These are phyloP conservation scores for Theonella swinhoei DNA, from an alignment of 37 sponge, comb jelly and placozoan genomes.

Conservation along the genomic window DNA sequence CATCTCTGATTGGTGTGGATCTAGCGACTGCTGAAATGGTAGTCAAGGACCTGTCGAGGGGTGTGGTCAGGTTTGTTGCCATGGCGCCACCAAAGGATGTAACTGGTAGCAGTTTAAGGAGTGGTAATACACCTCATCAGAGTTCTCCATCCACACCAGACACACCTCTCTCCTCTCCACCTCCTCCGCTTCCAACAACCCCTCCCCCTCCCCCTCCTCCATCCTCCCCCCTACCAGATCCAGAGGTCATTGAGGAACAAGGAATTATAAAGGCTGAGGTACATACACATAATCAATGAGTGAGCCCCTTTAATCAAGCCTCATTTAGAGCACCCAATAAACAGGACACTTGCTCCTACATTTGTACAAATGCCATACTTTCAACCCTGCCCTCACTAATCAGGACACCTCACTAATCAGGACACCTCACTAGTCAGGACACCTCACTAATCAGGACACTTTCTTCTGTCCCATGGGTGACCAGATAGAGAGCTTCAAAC, in stretches of 20 bases:
- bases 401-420: too few species aligned
- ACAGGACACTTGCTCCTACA: neutral
- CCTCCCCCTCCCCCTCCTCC: neutral
- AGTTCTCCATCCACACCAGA: neutral
- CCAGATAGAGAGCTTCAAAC: neutral
- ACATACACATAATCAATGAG: neutral
- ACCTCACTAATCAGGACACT: too few species aligned
- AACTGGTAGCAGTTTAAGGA: neutral
- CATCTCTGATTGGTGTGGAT: conserved; percentile 19
- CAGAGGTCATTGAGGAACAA: conserved; percentile 19
- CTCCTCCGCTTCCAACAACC: neutral
- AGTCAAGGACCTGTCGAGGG: conserved; percentile 57
- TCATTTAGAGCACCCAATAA: neutral
- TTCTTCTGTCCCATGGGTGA: too few species aligned
- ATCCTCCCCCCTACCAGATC: neutral
- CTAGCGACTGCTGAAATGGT: conserved; percentile 32
- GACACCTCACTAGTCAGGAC: too few species aligned
- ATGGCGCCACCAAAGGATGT: conserved; percentile 69
- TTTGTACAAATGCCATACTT: neutral
- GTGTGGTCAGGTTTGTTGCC: conserved; percentile 57
- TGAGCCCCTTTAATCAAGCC: neutral
- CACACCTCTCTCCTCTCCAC: neutral
- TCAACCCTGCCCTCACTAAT: too few species aligned
- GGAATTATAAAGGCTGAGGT: conserved; percentile 28
- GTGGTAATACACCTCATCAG: neutral